A percentile compares a stretch with the other conserved stretches of the same genome.
Conservation (phyloP, 2,113 vertebrate genomes). For the Lepidothrix coronata region DNA sequence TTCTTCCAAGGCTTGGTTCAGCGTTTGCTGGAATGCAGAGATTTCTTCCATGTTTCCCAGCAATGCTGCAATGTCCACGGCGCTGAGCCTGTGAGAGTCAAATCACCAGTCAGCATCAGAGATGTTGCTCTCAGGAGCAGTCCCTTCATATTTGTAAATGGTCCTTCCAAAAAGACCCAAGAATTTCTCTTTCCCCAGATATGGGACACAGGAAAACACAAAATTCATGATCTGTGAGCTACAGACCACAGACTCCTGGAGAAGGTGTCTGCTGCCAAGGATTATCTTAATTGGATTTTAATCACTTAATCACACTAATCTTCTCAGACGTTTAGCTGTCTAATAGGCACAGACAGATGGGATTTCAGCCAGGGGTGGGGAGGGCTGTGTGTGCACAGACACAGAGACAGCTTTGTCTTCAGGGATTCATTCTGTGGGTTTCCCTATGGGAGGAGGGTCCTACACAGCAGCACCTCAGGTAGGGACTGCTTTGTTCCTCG, state of each 20-base stretch:
- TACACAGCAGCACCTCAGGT: not conserved
- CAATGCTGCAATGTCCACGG: slow-evolving; percentile 80
- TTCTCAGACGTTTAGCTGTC: slow-evolving; percentile 13
- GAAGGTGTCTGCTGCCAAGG: slow-evolving; percentile 7
- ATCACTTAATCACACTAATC: slow-evolving; percentile 41
- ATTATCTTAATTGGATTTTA: slow-evolving; percentile 54
- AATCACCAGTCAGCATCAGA: not conserved
- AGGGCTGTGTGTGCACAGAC: not conserved
- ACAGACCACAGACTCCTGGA: not conserved
- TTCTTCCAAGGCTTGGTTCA: slow-evolving; percentile 91
- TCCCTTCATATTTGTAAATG: not conserved
- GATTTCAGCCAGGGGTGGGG: not conserved
- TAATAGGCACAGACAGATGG: slow-evolving; percentile 10
- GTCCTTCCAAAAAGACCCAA: not conserved
- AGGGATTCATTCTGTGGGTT: not conserved
- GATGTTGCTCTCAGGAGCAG: not conserved
- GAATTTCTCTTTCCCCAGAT: not conserved
- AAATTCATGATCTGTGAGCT: not conserved
- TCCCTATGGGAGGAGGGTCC: not conserved
- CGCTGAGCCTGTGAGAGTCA: slow-evolving; percentile 79
- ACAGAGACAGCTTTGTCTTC: not conserved
- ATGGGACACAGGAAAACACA: not conserved
- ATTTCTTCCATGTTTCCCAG: slow-evolving; percentile 95
- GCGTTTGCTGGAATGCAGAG: slow-evolving; percentile 89
- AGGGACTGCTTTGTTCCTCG: not conserved